These are phyloP conservation scores for Epinephelus awoara DNA, from an alignment of 2,797 vertebrate species.

Conservation along the genomic window DNA sequence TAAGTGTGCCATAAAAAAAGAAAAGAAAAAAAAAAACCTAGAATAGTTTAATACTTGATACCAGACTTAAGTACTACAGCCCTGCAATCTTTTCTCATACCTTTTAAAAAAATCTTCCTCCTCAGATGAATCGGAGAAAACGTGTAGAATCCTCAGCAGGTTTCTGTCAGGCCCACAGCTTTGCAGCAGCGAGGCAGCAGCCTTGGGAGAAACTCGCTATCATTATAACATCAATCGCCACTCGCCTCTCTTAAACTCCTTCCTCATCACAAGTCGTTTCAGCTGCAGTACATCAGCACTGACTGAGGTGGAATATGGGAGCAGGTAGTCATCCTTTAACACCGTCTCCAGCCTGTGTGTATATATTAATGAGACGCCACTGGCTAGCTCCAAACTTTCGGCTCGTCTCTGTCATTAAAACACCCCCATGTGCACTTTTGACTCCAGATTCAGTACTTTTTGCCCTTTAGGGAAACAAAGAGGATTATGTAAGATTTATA, in stretches of 20 bases:
- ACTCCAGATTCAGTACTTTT: constrained; percentile 74
- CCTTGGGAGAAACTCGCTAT: constrained; percentile 57
- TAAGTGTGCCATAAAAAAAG: neutral
- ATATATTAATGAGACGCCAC: constrained; percentile 78
- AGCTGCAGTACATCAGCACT: constrained; percentile 50
- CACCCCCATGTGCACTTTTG: constrained; percentile 72
- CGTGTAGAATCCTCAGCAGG: constrained; percentile 39
- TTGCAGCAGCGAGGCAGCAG: constrained; percentile 52
- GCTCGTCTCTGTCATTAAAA: constrained; percentile 74
- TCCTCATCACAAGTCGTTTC: constrained; percentile 51
- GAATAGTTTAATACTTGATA: neutral
- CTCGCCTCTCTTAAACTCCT: constrained; percentile 49
- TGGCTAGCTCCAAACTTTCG: constrained; percentile 77
- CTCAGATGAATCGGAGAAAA: constrained; percentile 35
- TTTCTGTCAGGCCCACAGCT: constrained; percentile 45
- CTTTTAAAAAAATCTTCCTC: constrained; percentile 34
- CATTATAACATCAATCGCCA: constrained; percentile 75
- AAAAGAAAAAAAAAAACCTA: neutral
- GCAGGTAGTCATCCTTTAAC: constrained; percentile 68
- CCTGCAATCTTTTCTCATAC: constrained; percentile 22
- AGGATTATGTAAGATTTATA: constrained; percentile 88
- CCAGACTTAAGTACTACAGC: neutral
- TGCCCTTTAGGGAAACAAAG: constrained; percentile 80
- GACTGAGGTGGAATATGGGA: constrained; percentile 55
- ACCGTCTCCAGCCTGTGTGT: constrained; percentile 56